These are phyloP conservation scores for Tragelaphus buxtoni DNA, from an alignment of 2,113 vertebrate species.

Conservation along the genomic window DNA sequence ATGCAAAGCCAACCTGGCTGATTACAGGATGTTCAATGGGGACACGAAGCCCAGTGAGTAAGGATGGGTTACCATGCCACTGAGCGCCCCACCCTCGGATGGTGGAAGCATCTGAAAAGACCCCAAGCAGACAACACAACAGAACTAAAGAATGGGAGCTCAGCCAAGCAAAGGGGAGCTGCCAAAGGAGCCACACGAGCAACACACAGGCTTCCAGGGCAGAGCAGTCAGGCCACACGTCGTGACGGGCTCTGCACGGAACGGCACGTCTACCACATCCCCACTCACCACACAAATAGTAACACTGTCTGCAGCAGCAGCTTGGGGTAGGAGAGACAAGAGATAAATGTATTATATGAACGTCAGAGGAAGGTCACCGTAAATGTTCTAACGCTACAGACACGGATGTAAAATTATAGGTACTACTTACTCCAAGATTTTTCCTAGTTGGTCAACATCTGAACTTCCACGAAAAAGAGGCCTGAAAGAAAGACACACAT, in stretches of 20 bases:
- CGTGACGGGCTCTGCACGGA: background rate
- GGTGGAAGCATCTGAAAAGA: background rate
- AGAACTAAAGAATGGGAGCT: background rate
- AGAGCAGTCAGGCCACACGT: background rate
- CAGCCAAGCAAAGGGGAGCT: background rate
- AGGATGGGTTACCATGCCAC: background rate
- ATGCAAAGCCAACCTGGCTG: background rate
- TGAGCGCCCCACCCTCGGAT: background rate
- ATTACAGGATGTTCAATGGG: background rate
- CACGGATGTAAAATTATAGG: background rate
- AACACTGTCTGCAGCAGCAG: conserved; percentile 45
- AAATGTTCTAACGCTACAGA: background rate
- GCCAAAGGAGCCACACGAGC: background rate
- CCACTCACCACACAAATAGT: conserved; percentile 55
- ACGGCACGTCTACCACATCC: background rate
- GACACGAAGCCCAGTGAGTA: background rate
- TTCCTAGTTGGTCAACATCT: conserved; percentile 98
- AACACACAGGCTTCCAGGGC: background rate
- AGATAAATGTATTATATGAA: conserved; percentile 59
- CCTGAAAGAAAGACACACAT: conserved; percentile 78
- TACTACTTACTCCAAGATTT: conserved; percentile 98
- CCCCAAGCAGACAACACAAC: background rate
- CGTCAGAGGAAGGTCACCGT: conserved; percentile 60
- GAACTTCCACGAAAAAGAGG: conserved; percentile 97
- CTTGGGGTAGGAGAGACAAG: conserved; percentile 60